Percentiles rank a stretch among this genome's conserved stretches.
Evolutionary conservation across 2,797 vertebrate genomes (phyloP).

Genomic region (Masticophis lateralis): DNA sequence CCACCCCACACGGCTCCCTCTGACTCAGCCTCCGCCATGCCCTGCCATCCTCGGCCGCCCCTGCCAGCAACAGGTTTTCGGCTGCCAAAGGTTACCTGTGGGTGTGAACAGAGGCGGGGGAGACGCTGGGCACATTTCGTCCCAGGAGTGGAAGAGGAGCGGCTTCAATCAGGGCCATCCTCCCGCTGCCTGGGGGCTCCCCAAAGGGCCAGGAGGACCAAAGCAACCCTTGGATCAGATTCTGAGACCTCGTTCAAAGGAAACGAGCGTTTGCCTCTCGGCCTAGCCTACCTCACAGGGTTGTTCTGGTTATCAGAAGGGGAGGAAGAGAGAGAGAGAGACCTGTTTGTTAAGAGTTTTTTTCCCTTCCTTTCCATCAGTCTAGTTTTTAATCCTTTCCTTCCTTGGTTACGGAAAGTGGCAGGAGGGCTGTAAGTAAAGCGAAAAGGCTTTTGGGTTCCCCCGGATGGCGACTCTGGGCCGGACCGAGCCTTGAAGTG

Average conservation of each 20-base stretch:
- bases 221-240: not conserved
- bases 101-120: not conserved
- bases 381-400: not conserved
- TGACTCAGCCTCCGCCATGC: not conserved
- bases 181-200: not conserved
- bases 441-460: not conserved
- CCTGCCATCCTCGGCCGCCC: no score
- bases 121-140: no score
- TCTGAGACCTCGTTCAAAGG: not conserved
- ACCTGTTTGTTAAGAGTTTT: no score
- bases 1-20: not conserved
- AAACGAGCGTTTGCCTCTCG: no score
- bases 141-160: not conserved
- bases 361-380: no score
- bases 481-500: not conserved
- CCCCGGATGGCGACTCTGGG: rapidly evolving
- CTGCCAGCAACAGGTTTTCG: not conserved
- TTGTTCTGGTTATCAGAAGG: not conserved
- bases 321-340: no score
- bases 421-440: not conserved
- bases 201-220: not conserved
- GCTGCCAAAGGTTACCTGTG: not conserved
- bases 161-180: not conserved
- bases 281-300: no score
- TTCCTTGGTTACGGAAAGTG: not conserved